Percentiles rank a stretch among this genome's conserved stretches.
Conservation (phyloP, 2,888 invertebrate genomes). For the Lepidochrysops patricia region DNA sequence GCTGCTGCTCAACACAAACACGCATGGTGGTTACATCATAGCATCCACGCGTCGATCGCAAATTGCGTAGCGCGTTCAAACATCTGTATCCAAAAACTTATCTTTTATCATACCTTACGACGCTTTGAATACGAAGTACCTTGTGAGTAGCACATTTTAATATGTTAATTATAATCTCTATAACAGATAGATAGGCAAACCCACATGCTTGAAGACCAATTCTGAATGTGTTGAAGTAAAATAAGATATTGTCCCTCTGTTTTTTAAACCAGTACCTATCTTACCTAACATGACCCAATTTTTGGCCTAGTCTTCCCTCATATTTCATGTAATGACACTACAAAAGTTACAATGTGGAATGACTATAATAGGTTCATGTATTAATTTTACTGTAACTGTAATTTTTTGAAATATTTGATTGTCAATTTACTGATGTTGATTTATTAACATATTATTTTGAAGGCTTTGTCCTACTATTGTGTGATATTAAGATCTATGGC, state of each 20-base stretch:
- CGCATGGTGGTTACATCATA: conserved; percentile 70
- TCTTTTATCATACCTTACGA: not conserved
- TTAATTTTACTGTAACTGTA: too few relatives aligned
- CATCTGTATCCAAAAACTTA: conserved; percentile 27
- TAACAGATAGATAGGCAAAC: too few relatives aligned
- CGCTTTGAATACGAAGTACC: not conserved
- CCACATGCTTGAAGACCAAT: too few relatives aligned
- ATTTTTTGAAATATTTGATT: too few relatives aligned
- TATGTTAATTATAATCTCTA: not conserved
- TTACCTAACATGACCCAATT: conserved; percentile 59
- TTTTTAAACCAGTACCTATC: not conserved
- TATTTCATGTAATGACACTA: conserved; percentile 50
- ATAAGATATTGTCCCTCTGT: not conserved
- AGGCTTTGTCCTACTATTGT: conserved; percentile 3
- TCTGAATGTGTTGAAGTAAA: too few relatives aligned
- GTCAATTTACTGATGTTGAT: not conserved
- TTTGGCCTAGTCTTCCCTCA: conserved; percentile 49
- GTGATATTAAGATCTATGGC: too few relatives aligned
- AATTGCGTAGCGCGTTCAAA: conserved; percentile 27
- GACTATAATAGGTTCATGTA: too few relatives aligned
- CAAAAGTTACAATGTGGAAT: too few relatives aligned
- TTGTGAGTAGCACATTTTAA: not conserved
- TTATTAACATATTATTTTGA: conserved; percentile 1
- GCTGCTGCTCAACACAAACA: conserved; percentile 67
- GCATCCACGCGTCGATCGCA: conserved; percentile 37